Evolutionary conservation across 2,888 invertebrate genomes (phyloP).

Genomic region (Achlya flavicornis): DNA sequence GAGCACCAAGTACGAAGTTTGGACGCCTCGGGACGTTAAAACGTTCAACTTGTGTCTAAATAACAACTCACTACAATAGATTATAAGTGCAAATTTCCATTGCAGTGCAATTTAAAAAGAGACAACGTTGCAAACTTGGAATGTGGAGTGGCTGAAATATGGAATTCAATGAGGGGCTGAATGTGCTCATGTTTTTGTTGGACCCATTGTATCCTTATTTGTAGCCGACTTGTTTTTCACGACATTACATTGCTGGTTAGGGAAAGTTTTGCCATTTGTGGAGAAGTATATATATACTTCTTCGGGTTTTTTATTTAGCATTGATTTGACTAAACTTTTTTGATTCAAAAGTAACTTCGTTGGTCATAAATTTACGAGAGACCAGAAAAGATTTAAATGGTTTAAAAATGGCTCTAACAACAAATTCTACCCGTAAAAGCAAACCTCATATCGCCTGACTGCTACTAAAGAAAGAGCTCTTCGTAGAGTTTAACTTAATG

Average conservation of each 20-base stretch:
- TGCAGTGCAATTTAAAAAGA: conserved; percentile 24
- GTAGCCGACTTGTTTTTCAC: conserved; percentile 4
- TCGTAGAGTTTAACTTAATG: neutral
- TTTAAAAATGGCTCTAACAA: neutral
- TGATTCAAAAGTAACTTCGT: neutral
- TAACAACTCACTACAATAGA: conserved; percentile 27
- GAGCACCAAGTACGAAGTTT: conserved; percentile 12
- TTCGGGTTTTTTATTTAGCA: neutral
- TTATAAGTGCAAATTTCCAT: conserved; percentile 17
- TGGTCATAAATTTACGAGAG: neutral
- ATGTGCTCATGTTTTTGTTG: conserved; percentile 1
- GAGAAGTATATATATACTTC: neutral
- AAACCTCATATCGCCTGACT: neutral
- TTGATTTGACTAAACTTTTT: neutral
- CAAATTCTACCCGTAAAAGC: neutral
- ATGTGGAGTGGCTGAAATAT: conserved; percentile 12
- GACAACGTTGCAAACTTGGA: conserved; percentile 14
- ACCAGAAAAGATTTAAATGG: neutral
- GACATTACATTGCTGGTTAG: neutral
- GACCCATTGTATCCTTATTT: conserved; percentile 5
- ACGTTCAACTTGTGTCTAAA: conserved; percentile 41
- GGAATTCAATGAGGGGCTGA: conserved; percentile 6
- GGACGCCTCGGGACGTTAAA: conserved; percentile 40
- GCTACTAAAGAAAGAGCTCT: neutral
- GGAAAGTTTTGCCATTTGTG: neutral